Evolutionary conservation across 2,888 invertebrate genomes (phyloP).

Genomic region (Hartigia nigra): DNA sequence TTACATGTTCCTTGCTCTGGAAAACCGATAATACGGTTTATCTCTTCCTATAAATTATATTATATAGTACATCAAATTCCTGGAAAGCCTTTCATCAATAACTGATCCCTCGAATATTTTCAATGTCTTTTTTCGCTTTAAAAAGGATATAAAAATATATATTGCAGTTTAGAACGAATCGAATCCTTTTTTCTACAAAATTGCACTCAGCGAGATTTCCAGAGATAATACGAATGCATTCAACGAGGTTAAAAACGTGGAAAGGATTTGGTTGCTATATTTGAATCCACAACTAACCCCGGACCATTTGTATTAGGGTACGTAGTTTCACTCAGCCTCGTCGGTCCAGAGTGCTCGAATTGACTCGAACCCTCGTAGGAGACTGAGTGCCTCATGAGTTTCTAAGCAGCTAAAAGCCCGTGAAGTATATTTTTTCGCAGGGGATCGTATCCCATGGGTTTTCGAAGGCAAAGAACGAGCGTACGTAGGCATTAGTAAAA

Average conservation of each 20-base stretch:
- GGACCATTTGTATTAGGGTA: not conserved
- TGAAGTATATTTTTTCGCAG: not conserved
- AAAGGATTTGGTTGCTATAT: not conserved
- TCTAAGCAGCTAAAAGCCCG: not conserved
- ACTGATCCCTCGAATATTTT: not conserved
- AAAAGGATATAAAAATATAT: not conserved
- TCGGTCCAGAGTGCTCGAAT: not conserved
- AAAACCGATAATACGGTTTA: conserved; percentile 20
- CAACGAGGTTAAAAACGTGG: not conserved
- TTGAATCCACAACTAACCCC: not conserved
- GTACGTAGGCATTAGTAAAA: not conserved
- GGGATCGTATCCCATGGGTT: not conserved
- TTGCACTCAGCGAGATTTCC: not conserved
- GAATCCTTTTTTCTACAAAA: not conserved
- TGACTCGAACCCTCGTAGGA: not conserved
- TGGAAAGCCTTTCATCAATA: no score
- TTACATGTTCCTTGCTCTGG: not conserved
- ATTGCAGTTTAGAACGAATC: not conserved
- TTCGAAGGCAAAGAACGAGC: not conserved
- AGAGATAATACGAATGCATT: not conserved
- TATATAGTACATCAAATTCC: conserved; percentile 5
- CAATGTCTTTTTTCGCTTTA: not conserved
- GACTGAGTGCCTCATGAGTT: not conserved
- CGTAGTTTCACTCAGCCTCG: not conserved
- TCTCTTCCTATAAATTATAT: not conserved